Evolutionary conservation across 1,140 invertebrate genomes (phyloP).

Genomic region (Apis florea): DNA sequence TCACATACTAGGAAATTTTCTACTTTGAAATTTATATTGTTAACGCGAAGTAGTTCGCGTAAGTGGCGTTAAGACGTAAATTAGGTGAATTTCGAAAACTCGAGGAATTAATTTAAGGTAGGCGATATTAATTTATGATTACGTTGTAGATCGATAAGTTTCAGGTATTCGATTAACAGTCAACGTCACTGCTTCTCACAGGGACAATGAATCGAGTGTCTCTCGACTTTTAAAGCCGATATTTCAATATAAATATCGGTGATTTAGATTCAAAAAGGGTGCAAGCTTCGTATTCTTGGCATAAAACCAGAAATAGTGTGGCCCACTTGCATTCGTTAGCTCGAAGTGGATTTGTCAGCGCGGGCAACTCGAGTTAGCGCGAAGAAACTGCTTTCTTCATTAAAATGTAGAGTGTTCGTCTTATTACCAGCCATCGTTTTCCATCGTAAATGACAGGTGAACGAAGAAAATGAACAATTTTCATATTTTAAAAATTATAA

Average conservation of each 20-base stretch:
- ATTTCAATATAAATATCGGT: neutral
- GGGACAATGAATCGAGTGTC: neutral
- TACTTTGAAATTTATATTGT: neutral
- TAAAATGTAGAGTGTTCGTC: slow-evolving; percentile 29
- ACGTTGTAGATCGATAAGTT: neutral
- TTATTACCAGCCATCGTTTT: slow-evolving; percentile 23
- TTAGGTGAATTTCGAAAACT: neutral
- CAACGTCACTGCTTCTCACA: too few species aligned
- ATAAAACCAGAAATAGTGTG: slow-evolving; percentile 14
- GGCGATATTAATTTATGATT: neutral
- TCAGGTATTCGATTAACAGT: too few species aligned
- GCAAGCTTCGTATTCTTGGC: neutral
- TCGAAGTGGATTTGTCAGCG: slow-evolving; percentile 2
- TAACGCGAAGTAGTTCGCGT: neutral
- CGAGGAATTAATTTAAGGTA: neutral
- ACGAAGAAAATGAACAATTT: slow-evolving; percentile 1
- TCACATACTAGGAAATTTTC: neutral
- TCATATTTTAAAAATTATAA: neutral
- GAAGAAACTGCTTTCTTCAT: slow-evolving; percentile 27
- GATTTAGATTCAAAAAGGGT: neutral
- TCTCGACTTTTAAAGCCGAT: neutral
- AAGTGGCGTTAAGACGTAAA: neutral
- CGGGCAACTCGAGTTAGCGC: slow-evolving; percentile 6
- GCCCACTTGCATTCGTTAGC: slow-evolving; percentile 17
- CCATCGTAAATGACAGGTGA: neutral